Base-by-base conservation (phyloP, 2,113 vertebrate genomes). In the Engraulis encrasicolus region DNA sequence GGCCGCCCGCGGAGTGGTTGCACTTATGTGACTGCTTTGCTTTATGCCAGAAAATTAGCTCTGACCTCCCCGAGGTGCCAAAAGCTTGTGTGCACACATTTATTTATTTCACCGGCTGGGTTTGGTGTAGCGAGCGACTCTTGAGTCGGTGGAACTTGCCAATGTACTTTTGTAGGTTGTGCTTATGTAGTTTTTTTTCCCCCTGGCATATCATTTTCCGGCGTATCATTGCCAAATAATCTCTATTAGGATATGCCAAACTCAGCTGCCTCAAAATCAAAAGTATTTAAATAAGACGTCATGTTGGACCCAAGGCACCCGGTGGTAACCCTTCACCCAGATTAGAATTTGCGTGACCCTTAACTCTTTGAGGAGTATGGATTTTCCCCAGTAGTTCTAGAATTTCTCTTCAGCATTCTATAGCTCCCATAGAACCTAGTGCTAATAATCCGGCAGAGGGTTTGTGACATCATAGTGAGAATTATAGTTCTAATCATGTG, bases 11-110 rank as follows among this genome's bases (percentile, higher is more conserved):
- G 37, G 84, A 88, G 81, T 54, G 86, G 83, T 77, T 88, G 85
- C 88, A 83, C 86, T 88, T 89, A 86, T 90, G 91, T 90, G 87
- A 83, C 89, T 86, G 85, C 87, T 86, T n/a, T 83, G 84, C 85
- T 90, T 85, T 58, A 87, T 84, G 86, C 82, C 84, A 78, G 85
- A 78, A 90, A 91, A 89, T 79, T 90, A 90, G 87, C 87, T 89
- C 88, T 86, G 19, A 89, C 89, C 90, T 88, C 61, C 66, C 86
- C 89, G 87, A 91, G 88, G 87, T 89, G 89, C 85, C 86, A 52
- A 87, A 66, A 82, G 84, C 87, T 86, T 89, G 90, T 85, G 85
- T 84, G 23, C 66, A 14, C 27, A 34, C 89, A 87, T 87, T 82
- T 85, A 61, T 85, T 83, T 86, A 45, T 87, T 37, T 77, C 45